Evolutionary conservation across 2,888 invertebrate genomes (phyloP).

Genomic region (Heteropelma amictum): DNA sequence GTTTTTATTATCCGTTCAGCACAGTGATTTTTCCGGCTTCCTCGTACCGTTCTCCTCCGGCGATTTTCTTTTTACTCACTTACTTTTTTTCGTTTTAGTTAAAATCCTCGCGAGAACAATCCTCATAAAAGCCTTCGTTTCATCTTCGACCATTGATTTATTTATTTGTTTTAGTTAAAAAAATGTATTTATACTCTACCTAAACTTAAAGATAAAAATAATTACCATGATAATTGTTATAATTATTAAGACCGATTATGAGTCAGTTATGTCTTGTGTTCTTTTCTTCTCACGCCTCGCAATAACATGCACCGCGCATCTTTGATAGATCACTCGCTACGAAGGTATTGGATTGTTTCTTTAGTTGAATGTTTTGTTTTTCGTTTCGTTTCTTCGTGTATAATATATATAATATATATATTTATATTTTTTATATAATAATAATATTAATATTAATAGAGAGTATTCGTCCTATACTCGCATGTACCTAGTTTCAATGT

Average conservation of each 20-base stretch:
- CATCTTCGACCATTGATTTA: conserved; percentile 40
- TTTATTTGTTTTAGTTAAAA: conserved; percentile 62
- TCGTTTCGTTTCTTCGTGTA: conserved; percentile 53
- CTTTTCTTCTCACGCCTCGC: conserved; percentile 35
- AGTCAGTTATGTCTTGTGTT: conserved; percentile 33
- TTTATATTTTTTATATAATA: conserved; percentile 56
- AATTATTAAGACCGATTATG: conserved; percentile 62
- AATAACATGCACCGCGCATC: conserved; percentile 56
- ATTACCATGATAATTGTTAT: conserved; percentile 59
- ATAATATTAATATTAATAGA: conserved; percentile 58
- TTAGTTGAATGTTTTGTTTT: conserved; percentile 54
- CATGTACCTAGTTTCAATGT: conserved; percentile 61
- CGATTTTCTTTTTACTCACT: conserved; percentile 15
- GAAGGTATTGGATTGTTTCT: conserved; percentile 63
- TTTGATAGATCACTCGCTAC: conserved; percentile 63
- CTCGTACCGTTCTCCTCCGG: conserved; percentile 31
- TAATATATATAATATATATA: conserved; percentile 61
- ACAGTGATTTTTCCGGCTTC: conserved; percentile 57
- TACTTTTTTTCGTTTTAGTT: no score
- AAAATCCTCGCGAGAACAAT: conserved; percentile 40
- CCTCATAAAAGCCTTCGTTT: conserved; percentile 29
- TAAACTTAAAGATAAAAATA: conserved; percentile 65
- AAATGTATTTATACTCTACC: conserved; percentile 66
- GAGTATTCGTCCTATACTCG: conserved; percentile 62
- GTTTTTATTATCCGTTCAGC: conserved; percentile 69